Evolutionary conservation across 1,140 invertebrate genomes (phyloP).

Genomic region (Lordiphosa mommai): DNA sequence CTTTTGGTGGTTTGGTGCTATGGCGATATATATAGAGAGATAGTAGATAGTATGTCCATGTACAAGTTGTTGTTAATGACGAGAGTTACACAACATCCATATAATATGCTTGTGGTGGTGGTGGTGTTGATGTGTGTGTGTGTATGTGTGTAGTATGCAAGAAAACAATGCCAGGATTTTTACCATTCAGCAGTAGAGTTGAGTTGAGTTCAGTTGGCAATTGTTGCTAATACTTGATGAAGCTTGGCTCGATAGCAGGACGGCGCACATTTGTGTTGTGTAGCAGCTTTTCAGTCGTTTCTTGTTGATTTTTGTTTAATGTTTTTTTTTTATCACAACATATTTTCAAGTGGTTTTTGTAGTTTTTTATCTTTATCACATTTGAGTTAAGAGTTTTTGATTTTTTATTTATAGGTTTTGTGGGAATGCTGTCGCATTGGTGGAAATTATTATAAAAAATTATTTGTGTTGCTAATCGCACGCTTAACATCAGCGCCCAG

Average conservation of each 20-base stretch:
- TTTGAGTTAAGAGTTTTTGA: conserved; percentile 35
- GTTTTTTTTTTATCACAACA: conserved; percentile 30
- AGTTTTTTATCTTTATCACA: conserved; percentile 41
- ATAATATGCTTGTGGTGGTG: conserved; percentile 38
- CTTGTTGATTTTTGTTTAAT: conserved; percentile 7
- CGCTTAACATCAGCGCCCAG: conserved; percentile 22
- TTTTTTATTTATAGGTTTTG: conserved; percentile 41
- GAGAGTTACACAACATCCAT: conserved; percentile 73
- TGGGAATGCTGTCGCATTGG: conserved; percentile 50
- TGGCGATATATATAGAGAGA: conserved; percentile 34
- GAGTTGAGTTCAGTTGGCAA: not conserved
- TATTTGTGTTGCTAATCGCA: conserved; percentile 42
- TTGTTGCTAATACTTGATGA: conserved; percentile 22
- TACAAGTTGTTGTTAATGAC: conserved; percentile 55
- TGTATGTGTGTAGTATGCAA: conserved; percentile 37
- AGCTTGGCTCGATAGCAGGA: conserved; percentile 14
- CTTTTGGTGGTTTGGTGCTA: conserved; percentile 38
- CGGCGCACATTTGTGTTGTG: conserved; percentile 25
- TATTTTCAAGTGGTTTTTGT: conserved; percentile 7
- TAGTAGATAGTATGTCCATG: conserved; percentile 42
- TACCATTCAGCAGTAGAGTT: conserved; percentile 59
- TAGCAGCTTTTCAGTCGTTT: conserved; percentile 27
- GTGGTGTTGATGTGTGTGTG: not conserved
- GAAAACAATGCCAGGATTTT: conserved; percentile 50
- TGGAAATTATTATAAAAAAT: no score